phyloP scores from a whole-genome alignment of 2,797 vertebrate species.

The Dromococcyx pavoninus region DNA sequence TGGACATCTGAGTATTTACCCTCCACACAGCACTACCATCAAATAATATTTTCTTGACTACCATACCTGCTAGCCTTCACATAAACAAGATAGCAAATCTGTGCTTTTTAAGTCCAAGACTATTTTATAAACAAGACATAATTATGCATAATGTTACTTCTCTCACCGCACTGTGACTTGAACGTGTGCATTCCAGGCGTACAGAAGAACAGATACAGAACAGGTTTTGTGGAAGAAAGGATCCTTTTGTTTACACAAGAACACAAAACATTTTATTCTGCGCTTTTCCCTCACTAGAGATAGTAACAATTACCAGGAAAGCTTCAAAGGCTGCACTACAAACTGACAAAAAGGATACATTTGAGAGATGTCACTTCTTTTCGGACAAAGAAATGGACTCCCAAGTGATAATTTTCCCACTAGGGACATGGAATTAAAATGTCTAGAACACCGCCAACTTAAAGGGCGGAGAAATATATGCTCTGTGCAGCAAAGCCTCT shows the following conservation, averaged over 20 bases:
- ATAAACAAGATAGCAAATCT: background rate
- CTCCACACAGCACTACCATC: background rate
- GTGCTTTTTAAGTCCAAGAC: background rate
- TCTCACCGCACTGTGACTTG: background rate
- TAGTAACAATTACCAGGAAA: background rate
- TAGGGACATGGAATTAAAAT: background rate
- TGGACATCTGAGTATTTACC: background rate
- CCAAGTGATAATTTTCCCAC: background rate
- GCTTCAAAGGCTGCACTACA: background rate
- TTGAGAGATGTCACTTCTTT: background rate
- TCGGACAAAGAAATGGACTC: background rate
- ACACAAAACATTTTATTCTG: background rate
- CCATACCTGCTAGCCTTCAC: background rate
- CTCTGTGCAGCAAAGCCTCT: background rate
- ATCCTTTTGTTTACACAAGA: background rate
- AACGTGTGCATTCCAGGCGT: background rate
- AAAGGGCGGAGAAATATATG: background rate
- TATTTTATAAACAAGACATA: background rate
- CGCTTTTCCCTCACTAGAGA: background rate
- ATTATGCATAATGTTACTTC: background rate
- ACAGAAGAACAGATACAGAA: background rate
- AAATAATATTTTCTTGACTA: background rate
- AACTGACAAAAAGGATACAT: background rate
- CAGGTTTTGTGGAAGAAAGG: background rate
- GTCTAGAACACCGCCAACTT: background rate